A percentile compares a stretch with the other conserved stretches of the same genome.
Conservation (phyloP, 2,797 vertebrate species). For the Rallus crepitans region DNA sequence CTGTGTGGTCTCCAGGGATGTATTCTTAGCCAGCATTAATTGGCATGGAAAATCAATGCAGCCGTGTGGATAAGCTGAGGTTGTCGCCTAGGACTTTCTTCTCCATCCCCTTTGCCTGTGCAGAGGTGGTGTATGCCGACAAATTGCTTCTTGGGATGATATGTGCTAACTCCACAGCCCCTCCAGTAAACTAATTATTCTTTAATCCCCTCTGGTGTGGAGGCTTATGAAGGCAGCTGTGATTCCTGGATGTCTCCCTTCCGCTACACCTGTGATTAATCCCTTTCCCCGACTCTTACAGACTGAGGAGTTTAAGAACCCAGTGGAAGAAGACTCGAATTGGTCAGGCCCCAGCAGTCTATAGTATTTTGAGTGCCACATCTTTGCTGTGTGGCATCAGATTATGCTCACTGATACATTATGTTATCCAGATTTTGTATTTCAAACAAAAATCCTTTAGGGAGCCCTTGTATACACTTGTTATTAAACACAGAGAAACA, state of each 20-base stretch:
- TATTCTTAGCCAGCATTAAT: slow-evolving; percentile 14
- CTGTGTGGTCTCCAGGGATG: neutral
- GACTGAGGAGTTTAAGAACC: neutral
- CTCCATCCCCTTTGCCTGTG: neutral
- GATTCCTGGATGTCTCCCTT: slow-evolving; percentile 15
- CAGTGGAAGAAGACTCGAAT: neutral
- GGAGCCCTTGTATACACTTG: neutral
- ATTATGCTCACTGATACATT: neutral
- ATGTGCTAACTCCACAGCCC: neutral
- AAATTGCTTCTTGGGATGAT: slow-evolving; percentile 5
- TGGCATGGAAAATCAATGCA: slow-evolving; percentile 12
- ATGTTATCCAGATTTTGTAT: neutral
- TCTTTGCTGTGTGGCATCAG: neutral
- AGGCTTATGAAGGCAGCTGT: neutral
- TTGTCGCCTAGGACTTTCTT: neutral
- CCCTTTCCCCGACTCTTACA: neutral
- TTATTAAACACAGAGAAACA: neutral
- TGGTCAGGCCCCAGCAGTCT: neutral
- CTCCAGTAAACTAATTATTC: neutral
- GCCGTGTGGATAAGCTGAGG: neutral
- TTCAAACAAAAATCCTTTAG: neutral
- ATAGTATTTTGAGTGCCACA: neutral
- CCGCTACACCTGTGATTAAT: slow-evolving; percentile 9
- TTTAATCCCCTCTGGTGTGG: neutral
- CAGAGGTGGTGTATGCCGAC: neutral